Percentiles rank a stretch among this genome's conserved stretches.
These are phyloP conservation scores for Parnassius apollo DNA, from an alignment of 2,888 invertebrate species.

Conservation along the genomic window DNA sequence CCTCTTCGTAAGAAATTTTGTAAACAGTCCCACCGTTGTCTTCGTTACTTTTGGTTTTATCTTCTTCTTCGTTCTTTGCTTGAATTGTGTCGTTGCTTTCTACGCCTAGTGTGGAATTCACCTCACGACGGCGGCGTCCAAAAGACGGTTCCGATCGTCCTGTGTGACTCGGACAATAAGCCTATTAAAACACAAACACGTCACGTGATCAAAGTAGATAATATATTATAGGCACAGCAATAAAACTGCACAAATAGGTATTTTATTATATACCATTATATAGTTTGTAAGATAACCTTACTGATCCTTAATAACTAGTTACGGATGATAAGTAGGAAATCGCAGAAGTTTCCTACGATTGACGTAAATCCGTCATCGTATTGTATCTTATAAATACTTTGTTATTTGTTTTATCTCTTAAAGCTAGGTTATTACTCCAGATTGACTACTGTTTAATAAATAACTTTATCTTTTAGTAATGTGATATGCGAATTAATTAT, in stretches of 20 bases:
- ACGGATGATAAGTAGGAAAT: slow-evolving; percentile 9
- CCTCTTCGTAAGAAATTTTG: slow-evolving; percentile 67
- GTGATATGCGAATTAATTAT: no score
- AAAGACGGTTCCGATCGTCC: slow-evolving; percentile 93
- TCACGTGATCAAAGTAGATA: slow-evolving; percentile 15
- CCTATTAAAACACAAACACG: slow-evolving; percentile 62
- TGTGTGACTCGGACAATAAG: slow-evolving; percentile 90
- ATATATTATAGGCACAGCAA: slow-evolving; percentile 25
- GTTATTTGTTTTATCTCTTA: background rate
- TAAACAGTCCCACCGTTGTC: slow-evolving; percentile 54
- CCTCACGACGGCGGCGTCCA: slow-evolving; percentile 84
- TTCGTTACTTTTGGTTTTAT: slow-evolving; percentile 43
- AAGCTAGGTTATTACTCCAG: no score
- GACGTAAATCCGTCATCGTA: slow-evolving; percentile 15
- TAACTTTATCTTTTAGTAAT: no score
- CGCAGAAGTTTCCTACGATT: slow-evolving; percentile 4
- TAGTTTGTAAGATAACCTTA: slow-evolving; percentile 18
- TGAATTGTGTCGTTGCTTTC: slow-evolving; percentile 57
- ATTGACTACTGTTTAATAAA: no score
- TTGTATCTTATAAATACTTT: background rate
- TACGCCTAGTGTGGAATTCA: slow-evolving; percentile 57
- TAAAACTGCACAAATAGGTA: slow-evolving; percentile 1
- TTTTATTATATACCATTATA: slow-evolving; percentile 5
- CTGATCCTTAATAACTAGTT: slow-evolving; percentile 1
- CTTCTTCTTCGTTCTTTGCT: slow-evolving; percentile 48